Conservation (phyloP, 2,797 vertebrate genomes). For the Rhinella marina region DNA sequence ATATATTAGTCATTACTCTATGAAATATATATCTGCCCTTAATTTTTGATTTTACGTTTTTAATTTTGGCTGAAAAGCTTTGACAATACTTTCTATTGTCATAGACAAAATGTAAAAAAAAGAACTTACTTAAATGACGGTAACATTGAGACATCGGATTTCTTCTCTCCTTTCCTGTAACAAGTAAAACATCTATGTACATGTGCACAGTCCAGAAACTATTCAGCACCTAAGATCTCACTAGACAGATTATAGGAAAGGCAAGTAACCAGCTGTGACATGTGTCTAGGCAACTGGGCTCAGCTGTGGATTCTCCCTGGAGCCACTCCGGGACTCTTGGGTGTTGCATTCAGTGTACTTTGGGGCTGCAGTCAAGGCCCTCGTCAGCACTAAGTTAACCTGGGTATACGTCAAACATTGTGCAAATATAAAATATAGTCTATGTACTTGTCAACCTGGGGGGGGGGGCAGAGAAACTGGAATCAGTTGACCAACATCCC, state of each 20-base stretch:
- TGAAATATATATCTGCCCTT: too few species aligned
- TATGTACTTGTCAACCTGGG: not conserved
- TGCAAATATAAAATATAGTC: not conserved
- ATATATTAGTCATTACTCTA: too few species aligned
- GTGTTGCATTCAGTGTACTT: not conserved
- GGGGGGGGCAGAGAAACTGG: not conserved
- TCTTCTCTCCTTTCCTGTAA: slow-evolving; percentile 73
- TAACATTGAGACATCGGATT: slow-evolving; percentile 69
- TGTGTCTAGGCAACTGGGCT: slow-evolving; percentile 16
- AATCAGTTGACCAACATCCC: not conserved
- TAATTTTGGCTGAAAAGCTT: too few species aligned
- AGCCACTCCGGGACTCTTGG: not conserved
- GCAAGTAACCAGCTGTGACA: not conserved
- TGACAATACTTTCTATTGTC: not conserved
- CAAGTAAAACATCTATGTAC: slow-evolving; percentile 34
- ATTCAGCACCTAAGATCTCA: not conserved
- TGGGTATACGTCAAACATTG: not conserved
- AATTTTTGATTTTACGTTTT: too few species aligned
- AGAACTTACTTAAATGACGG: slow-evolving; percentile 76
- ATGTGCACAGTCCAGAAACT: not conserved
- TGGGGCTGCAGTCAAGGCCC: not conserved
- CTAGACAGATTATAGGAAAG: not conserved
- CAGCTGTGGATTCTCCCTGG: not conserved
- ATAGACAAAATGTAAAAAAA: not conserved
- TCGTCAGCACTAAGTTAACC: not conserved